phyloP scores from a whole-genome alignment of 2,797 vertebrate species.

The Octomys mimax region DNA sequence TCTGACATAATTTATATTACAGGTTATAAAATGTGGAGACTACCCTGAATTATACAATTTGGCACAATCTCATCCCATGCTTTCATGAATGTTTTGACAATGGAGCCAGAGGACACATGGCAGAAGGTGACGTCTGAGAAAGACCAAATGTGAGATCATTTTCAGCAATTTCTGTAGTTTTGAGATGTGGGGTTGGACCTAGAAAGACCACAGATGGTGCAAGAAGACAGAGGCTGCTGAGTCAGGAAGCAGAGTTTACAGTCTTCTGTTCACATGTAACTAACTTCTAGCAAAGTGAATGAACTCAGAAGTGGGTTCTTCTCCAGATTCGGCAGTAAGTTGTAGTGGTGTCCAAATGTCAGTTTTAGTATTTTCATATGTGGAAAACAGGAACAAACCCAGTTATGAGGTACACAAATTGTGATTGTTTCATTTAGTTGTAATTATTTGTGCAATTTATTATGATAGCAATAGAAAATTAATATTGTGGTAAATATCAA shows the following conservation, averaged over 20 bases:
- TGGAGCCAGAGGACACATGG: background rate
- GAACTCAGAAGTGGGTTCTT: background rate
- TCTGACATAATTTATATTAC: background rate
- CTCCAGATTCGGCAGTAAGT: background rate
- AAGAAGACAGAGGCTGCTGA: background rate
- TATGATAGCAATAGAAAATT: background rate
- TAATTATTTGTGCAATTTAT: background rate
- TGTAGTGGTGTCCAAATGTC: background rate
- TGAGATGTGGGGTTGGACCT: background rate
- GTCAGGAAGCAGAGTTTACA: background rate
- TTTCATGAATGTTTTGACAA: background rate
- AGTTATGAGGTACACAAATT: accelerated
- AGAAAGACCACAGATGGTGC: background rate
- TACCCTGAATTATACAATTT: background rate
- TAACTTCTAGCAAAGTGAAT: background rate
- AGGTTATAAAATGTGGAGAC: background rate
- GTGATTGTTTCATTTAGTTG: background rate
- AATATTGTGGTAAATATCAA: background rate
- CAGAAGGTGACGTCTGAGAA: background rate
- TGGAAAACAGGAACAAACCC: background rate
- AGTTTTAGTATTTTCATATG: background rate
- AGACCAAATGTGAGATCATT: background rate
- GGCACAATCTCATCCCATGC: background rate
- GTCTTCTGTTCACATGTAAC: background rate
- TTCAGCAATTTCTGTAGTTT: background rate